phyloP scores from a whole-genome alignment of 2,113 vertebrate species.

The Clinocottus analis region DNA sequence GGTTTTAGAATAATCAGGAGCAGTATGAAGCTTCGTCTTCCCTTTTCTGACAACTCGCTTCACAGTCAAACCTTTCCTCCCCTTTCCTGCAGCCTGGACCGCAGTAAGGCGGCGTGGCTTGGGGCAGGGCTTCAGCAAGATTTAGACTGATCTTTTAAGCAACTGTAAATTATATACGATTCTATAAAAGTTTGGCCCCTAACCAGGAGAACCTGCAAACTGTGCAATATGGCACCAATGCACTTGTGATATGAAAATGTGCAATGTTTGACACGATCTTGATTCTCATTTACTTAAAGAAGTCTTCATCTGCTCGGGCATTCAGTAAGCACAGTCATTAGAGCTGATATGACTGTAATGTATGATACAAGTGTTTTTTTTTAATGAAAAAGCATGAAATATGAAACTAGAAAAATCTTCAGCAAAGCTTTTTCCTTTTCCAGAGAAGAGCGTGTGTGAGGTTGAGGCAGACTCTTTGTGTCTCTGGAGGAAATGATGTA shows the following conservation, averaged over 20 bases:
- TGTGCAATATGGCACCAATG: neutral
- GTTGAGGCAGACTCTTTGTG: conserved; percentile 18
- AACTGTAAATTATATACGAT: conserved; percentile 20
- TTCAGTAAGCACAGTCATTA: conserved; percentile 29
- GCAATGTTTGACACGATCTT: neutral
- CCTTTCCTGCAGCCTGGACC: too few species aligned
- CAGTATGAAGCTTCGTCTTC: conserved; percentile 50
- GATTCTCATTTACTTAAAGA: conserved; percentile 8
- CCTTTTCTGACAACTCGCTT: conserved; percentile 20
- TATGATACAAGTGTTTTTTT: conserved; percentile 19
- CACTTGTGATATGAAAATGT: conserved; percentile 2
- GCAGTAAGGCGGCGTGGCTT: conserved; percentile 30
- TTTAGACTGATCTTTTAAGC: conserved; percentile 28
- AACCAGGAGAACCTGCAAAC: neutral
- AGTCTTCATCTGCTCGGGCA: conserved; percentile 52
- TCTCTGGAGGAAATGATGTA: conserved; percentile 3
- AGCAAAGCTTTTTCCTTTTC: conserved; percentile 59
- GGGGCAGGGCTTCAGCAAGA: conserved; percentile 21
- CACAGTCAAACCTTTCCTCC: conserved; percentile 32
- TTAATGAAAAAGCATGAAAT: conserved; percentile 15
- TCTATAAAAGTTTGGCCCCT: neutral
- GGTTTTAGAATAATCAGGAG: conserved; percentile 62
- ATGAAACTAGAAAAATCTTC: conserved; percentile 31
- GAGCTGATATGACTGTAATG: conserved; percentile 1
- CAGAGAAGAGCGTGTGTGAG: conserved; percentile 69